These are phyloP conservation scores for Bolinopsis microptera DNA, from an alignment of 37 sponge, comb jelly and placozoan species.

Conservation along the genomic window DNA sequence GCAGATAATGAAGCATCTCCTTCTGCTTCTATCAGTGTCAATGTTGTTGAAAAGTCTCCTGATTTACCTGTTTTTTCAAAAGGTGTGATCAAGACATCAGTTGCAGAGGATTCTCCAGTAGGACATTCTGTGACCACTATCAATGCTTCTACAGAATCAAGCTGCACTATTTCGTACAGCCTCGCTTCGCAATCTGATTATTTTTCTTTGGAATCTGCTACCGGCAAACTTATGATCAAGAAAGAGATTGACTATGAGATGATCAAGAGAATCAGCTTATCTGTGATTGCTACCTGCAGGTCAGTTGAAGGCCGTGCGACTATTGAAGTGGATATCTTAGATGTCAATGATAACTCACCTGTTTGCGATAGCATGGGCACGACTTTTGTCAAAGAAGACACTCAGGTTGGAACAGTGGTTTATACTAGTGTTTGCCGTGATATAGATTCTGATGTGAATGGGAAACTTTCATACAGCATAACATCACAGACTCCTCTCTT, in stretches of 20 bases:
- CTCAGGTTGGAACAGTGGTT: not conserved
- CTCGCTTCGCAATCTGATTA: not conserved
- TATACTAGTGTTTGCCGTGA: not conserved
- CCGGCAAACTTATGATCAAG: not conserved
- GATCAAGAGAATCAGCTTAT: not conserved
- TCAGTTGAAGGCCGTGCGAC: not conserved
- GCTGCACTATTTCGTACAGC: not conserved
- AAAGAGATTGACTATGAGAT: not conserved
- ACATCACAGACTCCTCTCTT: not conserved
- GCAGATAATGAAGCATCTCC: not conserved
- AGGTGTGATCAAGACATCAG: not conserved
- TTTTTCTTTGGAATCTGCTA: not conserved
- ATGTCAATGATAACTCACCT: conserved; percentile 55
- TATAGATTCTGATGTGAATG: not conserved
- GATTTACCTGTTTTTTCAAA: not conserved
- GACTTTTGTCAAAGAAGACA: not conserved
- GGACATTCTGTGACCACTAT: not conserved
- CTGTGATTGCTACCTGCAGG: not conserved
- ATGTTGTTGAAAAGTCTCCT: not conserved
- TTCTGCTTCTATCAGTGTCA: not conserved
- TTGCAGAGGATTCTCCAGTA: not conserved
- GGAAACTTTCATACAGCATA: not conserved
- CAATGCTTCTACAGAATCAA: not conserved
- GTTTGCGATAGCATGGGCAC: not conserved
- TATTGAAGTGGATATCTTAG: not conserved